Base-by-base conservation (phyloP, 2,888 invertebrate genomes). In the Labia minor region DNA sequence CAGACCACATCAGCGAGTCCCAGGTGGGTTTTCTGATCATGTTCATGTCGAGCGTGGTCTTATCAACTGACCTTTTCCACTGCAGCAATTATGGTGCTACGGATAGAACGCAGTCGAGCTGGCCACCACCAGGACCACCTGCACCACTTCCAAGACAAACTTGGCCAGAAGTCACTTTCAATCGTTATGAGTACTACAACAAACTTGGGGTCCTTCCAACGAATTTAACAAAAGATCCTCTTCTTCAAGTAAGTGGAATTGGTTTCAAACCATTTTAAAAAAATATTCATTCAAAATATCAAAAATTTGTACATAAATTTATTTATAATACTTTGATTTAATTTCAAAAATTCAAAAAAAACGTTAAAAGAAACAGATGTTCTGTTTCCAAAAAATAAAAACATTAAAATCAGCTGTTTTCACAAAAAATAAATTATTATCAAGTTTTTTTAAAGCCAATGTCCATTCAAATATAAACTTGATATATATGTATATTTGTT, bases 151-250 rank as follows among this genome's bases (percentile, higher is more conserved):
- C 33, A 33, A 61, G 66, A 62, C 18, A 61, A 21, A 62, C 21
- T 11, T 33, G 33, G 33, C 33, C 33, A 6, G 33, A 33, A 8
- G 33, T 70, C 37, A 70, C 71, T 0, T 71, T 69, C 69, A 70
- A 69, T 63, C 64, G 72, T 14, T 71, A 69, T 64, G 69, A 71
- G 62, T 71, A 71, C 66, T 72, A 72, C 70, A 70, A 68, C 64
- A 71, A 71, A 63, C 68, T 71, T 18, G 62, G 71, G 19, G 64
- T 68, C 10, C 66, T 66, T 65, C 67, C 71, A 3, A 37, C 67
- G 14, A 18, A 64, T 18, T 19, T 10, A 18, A 18, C n/a, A 6
- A 33, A 33, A 11, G 33, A 33, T 33, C 33, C 33, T 33, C 33
- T 33, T 33, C 33, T 33, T 8, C 33, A 33, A 11, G 33, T 33